Conservation (phyloP, 2,797 vertebrate species). For the Centroberyx gerrardi region DNA sequence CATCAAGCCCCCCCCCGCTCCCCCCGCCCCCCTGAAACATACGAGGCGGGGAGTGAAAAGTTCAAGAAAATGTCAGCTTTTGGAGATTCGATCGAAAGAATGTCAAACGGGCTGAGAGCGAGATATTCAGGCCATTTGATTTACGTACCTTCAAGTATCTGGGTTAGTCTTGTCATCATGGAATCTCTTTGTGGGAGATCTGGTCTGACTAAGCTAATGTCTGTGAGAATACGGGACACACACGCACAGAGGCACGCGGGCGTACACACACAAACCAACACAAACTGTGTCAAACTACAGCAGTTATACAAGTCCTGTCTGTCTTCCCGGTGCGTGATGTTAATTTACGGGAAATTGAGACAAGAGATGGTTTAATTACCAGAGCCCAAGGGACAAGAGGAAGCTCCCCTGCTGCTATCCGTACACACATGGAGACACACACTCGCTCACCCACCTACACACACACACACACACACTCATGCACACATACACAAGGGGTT, state of each 20-base stretch:
- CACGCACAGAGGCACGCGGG: neutral
- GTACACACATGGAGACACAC: neutral
- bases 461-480: conserved; percentile 3
- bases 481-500: neutral
- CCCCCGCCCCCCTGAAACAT: neutral
- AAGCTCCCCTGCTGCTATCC: conserved; percentile 6
- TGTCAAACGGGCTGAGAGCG: conserved; percentile 50
- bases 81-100: conserved; percentile 40
- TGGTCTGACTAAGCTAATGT: conserved; percentile 50
- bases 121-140: conserved; percentile 39
- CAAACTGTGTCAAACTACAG: conserved; percentile 46
- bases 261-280: conserved; percentile 4
- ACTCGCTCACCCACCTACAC: conserved; percentile 1
- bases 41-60: conserved; percentile 22
- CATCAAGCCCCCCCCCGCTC: neutral
- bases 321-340: conserved; percentile 34
- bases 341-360: conserved; percentile 62
- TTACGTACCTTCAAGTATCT: conserved; percentile 56
- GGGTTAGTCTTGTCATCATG: conserved; percentile 71
- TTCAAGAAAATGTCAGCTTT: conserved; percentile 66
- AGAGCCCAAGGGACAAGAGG: conserved; percentile 39
- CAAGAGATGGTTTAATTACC: conserved; percentile 67
- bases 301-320: conserved; percentile 31
- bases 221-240: conserved; percentile 34
- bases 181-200: conserved; percentile 68